These are phyloP conservation scores for Centrocercus urophasianus DNA, from an alignment of 2,113 vertebrate species.

Conservation along the genomic window DNA sequence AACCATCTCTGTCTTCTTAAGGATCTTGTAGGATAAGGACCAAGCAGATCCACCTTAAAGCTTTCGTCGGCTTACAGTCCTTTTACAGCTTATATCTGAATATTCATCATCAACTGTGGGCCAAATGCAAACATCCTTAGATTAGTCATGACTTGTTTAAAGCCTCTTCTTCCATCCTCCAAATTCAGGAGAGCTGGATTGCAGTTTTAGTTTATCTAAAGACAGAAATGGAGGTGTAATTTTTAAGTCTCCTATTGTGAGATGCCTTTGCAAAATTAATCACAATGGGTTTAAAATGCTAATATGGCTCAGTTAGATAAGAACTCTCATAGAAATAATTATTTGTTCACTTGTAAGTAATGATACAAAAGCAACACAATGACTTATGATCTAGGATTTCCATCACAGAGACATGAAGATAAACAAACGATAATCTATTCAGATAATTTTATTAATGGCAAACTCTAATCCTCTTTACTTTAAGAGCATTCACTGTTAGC, in stretches of 20 bases:
- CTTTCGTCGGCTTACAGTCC: not conserved
- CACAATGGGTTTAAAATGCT: slow-evolving; percentile 19
- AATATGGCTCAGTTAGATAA: not conserved
- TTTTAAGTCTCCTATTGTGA: not conserved
- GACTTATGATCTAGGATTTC: slow-evolving; percentile 34
- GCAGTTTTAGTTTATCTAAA: not conserved
- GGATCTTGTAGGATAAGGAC: not conserved
- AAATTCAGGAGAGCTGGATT: not conserved
- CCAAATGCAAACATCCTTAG: not conserved
- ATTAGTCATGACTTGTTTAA: not conserved
- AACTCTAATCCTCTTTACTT: slow-evolving; percentile 52
- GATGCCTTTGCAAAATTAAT: slow-evolving; percentile 42
- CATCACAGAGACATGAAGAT: slow-evolving; percentile 19
- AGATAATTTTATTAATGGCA: slow-evolving; percentile 63
- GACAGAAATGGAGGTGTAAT: not conserved
- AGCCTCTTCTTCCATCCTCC: not conserved
- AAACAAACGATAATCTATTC: slow-evolving; percentile 44
- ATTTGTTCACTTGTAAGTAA: slow-evolving; percentile 41
- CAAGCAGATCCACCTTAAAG: not conserved
- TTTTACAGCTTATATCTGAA: not conserved
- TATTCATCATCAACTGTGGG: not conserved
- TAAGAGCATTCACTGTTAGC: slow-evolving; percentile 40
- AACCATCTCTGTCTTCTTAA: not conserved
- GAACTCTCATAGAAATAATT: slow-evolving; percentile 2
- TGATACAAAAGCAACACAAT: not conserved